Percentiles rank a stretch among this genome's conserved stretches.
These are phyloP conservation scores for Pelodiscus sinensis DNA, from an alignment of 2,113 vertebrate species.

Conservation along the genomic window DNA sequence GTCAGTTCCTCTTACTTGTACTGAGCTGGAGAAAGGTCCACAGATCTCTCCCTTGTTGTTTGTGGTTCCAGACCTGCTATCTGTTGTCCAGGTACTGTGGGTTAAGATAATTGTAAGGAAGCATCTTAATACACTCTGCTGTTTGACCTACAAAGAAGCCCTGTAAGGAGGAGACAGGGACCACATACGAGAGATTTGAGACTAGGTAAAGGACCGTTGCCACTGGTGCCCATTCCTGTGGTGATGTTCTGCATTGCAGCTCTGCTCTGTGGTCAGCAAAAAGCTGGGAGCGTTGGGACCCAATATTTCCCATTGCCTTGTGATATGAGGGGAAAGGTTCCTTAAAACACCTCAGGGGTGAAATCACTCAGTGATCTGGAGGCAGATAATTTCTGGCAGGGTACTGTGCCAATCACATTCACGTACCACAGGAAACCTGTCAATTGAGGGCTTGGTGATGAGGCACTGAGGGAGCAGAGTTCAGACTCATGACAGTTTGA, in stretches of 20 bases:
- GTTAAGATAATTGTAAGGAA: not conserved
- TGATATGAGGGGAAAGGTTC: not conserved
- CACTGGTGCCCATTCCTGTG: not conserved
- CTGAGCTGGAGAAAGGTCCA: not conserved
- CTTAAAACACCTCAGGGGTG: not conserved
- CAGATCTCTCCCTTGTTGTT: not conserved
- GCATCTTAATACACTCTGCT: accelerated
- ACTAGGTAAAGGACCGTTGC: not conserved
- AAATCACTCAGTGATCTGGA: not conserved
- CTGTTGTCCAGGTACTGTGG: not conserved
- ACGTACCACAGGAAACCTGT: not conserved
- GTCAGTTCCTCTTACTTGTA: not conserved
- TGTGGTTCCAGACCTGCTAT: not conserved
- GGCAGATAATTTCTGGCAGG: not conserved
- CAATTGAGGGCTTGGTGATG: slow-evolving; percentile 19
- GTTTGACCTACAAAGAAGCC: not conserved
- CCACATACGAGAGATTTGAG: accelerated
- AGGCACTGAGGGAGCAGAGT: slow-evolving; percentile 47
- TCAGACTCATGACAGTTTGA: slow-evolving; percentile 60
- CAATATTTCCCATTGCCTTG: not conserved
- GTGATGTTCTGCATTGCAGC: not conserved
- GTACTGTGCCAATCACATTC: not conserved
- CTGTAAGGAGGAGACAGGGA: accelerated
- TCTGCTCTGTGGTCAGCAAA: not conserved
- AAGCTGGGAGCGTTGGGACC: not conserved